These are phyloP conservation scores for Heliocidaris erythrogramma DNA, from an alignment of 35 echinoderm and acorn worm genomes.

Conservation along the genomic window DNA sequence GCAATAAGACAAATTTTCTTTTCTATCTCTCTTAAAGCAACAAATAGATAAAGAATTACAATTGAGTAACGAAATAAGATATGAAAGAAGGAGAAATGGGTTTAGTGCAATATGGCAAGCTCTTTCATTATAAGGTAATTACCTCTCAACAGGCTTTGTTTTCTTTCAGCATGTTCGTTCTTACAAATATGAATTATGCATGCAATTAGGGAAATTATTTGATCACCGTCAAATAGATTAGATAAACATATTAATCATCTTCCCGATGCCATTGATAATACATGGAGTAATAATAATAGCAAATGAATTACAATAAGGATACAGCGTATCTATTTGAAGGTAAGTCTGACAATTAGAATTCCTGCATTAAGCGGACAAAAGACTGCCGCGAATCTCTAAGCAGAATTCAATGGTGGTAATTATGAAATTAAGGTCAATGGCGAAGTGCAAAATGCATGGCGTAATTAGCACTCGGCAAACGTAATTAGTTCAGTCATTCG, in stretches of 20 bases:
- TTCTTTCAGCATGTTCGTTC: too few relatives aligned
- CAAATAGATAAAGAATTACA: too few relatives aligned
- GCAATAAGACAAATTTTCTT: too few relatives aligned
- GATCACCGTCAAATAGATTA: neutral
- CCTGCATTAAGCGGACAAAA: neutral
- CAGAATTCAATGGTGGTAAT: neutral
- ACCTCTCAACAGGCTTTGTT: too few relatives aligned
- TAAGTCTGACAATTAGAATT: neutral
- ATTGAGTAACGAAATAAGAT: too few relatives aligned
- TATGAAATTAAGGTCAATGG: neutral
- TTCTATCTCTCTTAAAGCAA: too few relatives aligned
- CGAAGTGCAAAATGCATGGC: neutral
- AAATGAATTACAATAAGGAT: too few relatives aligned
- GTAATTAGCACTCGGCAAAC: neutral
- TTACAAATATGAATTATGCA: neutral
- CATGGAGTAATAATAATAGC: neutral
- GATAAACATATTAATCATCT: neutral
- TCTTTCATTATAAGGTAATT: too few relatives aligned
- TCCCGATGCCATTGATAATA: neutral
- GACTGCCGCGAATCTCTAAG: neutral
- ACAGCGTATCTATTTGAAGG: too few relatives aligned
- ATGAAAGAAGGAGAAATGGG: too few relatives aligned
- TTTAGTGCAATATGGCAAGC: too few relatives aligned
- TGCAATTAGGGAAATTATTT: neutral
- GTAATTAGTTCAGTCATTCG: neutral